These are phyloP conservation scores for Chondrilla cf. caribensis DNA, from an alignment of 37 sponge, comb jelly and placozoan genomes.

Conservation along the genomic window DNA sequence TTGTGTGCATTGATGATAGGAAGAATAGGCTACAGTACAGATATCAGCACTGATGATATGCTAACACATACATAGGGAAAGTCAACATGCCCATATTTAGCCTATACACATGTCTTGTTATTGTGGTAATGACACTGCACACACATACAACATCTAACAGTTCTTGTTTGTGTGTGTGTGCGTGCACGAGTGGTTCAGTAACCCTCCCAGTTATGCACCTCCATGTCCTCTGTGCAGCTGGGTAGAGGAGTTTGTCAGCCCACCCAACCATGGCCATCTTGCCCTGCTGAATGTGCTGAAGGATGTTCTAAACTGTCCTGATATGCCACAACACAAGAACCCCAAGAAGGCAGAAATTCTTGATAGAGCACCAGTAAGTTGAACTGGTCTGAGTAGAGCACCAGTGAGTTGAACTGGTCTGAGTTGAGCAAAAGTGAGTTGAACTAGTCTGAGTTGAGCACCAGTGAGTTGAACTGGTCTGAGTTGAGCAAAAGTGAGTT, in stretches of 20 bases:
- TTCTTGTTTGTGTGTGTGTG: background rate
- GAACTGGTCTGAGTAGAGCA: too few species aligned
- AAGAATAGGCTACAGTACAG: background rate
- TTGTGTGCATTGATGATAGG: background rate
- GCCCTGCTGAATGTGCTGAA: constrained; percentile 71
- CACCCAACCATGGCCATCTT: constrained; percentile 78
- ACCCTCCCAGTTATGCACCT: too few species aligned
- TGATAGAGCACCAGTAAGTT: constrained; percentile 58
- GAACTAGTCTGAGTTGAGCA: too few species aligned
- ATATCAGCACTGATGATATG: too few species aligned
- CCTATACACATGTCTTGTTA: background rate
- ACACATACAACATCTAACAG: background rate
- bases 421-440: too few species aligned
- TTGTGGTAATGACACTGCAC: background rate
- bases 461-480: too few species aligned
- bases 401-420: too few species aligned
- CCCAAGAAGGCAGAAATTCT: constrained; percentile 47
- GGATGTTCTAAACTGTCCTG: constrained; percentile 49
- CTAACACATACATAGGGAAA: background rate
- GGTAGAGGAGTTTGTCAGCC: constrained; percentile 63
- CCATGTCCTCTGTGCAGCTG: constrained; percentile 38
- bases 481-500: too few species aligned
- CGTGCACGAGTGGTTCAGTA: background rate
- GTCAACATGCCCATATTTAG: background rate
- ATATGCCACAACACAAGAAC: constrained; percentile 49